Percentiles rank a stretch among this genome's conserved stretches.
Conservation (phyloP, 2,797 vertebrate genomes). For the Cottoperca gobio region DNA sequence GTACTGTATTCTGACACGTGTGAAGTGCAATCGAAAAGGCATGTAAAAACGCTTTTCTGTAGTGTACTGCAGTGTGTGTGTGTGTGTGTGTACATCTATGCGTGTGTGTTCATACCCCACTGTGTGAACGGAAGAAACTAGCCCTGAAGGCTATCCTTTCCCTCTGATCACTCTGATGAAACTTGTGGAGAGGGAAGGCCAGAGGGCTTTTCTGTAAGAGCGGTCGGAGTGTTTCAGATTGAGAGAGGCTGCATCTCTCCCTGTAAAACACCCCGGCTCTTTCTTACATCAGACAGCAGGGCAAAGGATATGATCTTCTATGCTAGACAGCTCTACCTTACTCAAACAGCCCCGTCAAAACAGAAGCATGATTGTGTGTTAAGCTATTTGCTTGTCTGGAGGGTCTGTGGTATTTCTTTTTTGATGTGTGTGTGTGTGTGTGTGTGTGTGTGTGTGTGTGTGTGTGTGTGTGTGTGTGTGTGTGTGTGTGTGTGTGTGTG, state of each 20-base stretch:
- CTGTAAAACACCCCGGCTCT: conserved; percentile 70
- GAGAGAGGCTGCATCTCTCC: conserved; percentile 67
- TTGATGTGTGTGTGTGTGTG: conserved; percentile 18
- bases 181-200: conserved; percentile 79
- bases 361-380: conserved; percentile 68
- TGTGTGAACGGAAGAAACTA: conserved; percentile 72
- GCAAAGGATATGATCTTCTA: conserved; percentile 74
- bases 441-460: conserved; percentile 6
- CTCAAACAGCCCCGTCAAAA: conserved; percentile 74
- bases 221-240: conserved; percentile 70
- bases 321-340: conserved; percentile 66
- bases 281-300: conserved; percentile 78
- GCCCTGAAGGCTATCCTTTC: conserved; percentile 80
- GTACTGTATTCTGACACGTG: conserved; percentile 69
- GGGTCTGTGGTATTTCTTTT: conserved; percentile 38
- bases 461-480: conserved; percentile 33
- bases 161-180: conserved; percentile 82
- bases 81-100: conserved; percentile 21
- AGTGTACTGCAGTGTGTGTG: conserved; percentile 44
- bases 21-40: conserved; percentile 73
- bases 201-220: conserved; percentile 81
- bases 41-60: conserved; percentile 65
- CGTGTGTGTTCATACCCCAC: conserved; percentile 60
- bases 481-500: conserved; percentile 35
- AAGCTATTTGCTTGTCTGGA: conserved; percentile 76